These are phyloP conservation scores for Urocolius indicus DNA, from an alignment of 2,113 vertebrate species.

Conservation along the genomic window DNA sequence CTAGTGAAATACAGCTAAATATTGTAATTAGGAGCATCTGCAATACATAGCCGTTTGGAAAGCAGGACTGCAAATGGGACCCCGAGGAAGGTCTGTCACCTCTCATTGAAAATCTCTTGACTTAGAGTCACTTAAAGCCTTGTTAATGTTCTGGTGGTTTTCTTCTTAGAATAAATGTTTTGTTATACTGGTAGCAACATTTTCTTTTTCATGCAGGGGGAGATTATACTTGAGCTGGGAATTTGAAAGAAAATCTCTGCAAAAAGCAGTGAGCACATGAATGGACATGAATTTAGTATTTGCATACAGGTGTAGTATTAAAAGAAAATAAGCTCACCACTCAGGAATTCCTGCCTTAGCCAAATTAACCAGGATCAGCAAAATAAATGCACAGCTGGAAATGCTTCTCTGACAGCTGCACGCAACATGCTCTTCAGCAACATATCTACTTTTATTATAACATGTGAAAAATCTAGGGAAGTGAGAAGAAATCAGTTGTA, in stretches of 20 bases:
- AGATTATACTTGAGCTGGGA: not conserved
- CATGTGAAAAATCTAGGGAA: not conserved
- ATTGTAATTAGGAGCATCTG: not conserved
- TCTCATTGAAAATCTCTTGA: not conserved
- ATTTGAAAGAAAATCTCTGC: not conserved
- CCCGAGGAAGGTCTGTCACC: not conserved
- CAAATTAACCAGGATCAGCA: conserved; percentile 47
- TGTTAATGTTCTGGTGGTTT: not conserved
- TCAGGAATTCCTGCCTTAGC: conserved; percentile 47
- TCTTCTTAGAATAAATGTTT: not conserved
- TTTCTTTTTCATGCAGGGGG: not conserved
- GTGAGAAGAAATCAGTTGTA: not conserved
- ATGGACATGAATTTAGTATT: conserved; percentile 29
- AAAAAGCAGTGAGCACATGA: not conserved
- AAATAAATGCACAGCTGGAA: conserved; percentile 14
- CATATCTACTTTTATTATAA: not conserved
- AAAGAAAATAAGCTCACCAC: conserved; percentile 30
- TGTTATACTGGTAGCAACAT: not conserved
- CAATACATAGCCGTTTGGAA: not conserved
- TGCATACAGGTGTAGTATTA: conserved; percentile 56
- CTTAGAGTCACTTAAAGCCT: not conserved
- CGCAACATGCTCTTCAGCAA: not conserved
- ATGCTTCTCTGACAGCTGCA: conserved; percentile 45
- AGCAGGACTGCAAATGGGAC: not conserved
- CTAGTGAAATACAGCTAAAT: not conserved